Evolutionary conservation across 2,888 invertebrate genomes (phyloP).

Genomic region (Noctua pronuba): DNA sequence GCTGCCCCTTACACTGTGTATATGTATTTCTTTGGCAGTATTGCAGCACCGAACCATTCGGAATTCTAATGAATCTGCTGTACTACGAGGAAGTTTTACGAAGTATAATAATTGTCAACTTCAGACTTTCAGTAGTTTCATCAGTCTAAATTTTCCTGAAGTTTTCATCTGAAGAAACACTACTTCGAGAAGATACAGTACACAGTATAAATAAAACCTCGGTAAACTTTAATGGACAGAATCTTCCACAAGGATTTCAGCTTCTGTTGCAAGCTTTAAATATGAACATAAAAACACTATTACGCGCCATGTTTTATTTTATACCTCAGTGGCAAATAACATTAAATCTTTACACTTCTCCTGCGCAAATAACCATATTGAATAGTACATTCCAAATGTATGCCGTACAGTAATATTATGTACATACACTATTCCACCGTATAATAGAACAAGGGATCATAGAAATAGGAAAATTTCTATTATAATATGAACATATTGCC

Average conservation of each 20-base stretch:
- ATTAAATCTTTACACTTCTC: slow-evolving; percentile 26
- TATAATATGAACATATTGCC: slow-evolving; percentile 50
- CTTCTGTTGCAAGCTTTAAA: neutral
- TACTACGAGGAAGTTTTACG: neutral
- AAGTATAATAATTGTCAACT: too few relatives aligned
- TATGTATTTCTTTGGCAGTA: too few relatives aligned
- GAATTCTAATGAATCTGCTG: neutral
- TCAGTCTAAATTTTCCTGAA: neutral
- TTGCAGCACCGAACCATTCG: too few relatives aligned
- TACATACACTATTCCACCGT: slow-evolving; percentile 44
- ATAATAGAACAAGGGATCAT: slow-evolving; percentile 61
- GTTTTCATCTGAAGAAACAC: neutral
- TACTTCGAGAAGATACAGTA: neutral
- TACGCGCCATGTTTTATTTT: neutral
- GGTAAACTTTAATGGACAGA: neutral
- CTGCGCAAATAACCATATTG: slow-evolving; percentile 23
- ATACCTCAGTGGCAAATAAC: slow-evolving; percentile 7
- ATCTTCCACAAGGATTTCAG: neutral
- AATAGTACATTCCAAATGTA: slow-evolving; percentile 36
- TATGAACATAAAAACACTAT: neutral
- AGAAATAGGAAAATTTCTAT: slow-evolving; percentile 53
- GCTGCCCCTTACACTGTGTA: too few relatives aligned
- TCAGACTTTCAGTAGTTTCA: neutral
- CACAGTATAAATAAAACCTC: neutral
- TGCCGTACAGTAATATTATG: slow-evolving; percentile 43